phyloP scores from a whole-genome alignment of 2,888 invertebrate species.

The Netelia melanura region DNA sequence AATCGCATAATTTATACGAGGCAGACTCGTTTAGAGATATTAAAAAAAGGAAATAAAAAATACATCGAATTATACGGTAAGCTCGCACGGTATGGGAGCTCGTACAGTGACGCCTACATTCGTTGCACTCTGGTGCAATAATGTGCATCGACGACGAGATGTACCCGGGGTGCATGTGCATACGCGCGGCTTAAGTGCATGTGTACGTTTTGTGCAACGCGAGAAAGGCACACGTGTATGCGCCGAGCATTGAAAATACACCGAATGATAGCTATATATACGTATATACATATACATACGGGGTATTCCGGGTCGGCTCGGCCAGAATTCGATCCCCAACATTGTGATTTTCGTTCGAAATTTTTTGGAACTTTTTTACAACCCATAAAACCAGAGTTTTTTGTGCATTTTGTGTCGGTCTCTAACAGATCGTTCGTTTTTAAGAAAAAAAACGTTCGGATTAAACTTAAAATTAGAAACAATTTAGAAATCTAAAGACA shows the following conservation, averaged over 20 bases:
- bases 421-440: no score
- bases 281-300: slow-evolving; percentile 11
- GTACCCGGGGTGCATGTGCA: slow-evolving; percentile 81
- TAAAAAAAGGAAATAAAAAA: background rate
- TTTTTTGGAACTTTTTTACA: no score
- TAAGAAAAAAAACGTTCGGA: no score
- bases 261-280: slow-evolving; percentile 85
- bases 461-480: no score
- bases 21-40: background rate
- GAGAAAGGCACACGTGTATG: slow-evolving; percentile 23
- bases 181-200: no score
- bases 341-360: no score
- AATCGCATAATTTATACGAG: no score
- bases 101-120: slow-evolving; percentile 46
- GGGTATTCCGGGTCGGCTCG: slow-evolving; percentile 1
- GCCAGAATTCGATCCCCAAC: no score
- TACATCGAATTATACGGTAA: slow-evolving; percentile 8
- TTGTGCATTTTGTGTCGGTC: no score
- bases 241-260: slow-evolving; percentile 63
- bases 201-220: background rate
- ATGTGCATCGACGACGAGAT: slow-evolving; percentile 47
- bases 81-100: slow-evolving; percentile 14
- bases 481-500: no score
- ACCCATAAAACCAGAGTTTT: no score
- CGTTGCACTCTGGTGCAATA: slow-evolving; percentile 48